Evolutionary conservation across 2,113 vertebrate genomes (phyloP), one percentile per base, ranked within the genome.

Genomic region (Centropus unirufus): DNA sequence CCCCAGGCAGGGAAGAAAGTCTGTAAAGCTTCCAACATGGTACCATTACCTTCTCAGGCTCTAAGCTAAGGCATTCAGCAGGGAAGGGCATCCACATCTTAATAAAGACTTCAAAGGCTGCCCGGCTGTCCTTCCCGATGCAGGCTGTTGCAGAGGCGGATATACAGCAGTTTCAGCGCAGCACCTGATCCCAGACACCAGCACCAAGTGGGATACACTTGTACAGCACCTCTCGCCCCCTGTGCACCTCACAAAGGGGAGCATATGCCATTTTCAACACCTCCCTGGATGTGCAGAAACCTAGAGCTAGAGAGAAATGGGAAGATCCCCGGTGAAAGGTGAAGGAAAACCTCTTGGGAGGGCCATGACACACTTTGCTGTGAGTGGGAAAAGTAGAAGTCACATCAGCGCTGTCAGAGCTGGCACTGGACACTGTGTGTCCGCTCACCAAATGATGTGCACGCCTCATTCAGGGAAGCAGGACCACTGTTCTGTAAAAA

Each of bases 11-110:
- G 32, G 32, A 59, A 55, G 46, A 49, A 61, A 51, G 17, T 21
- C 36, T 3, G 3, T 0, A 0, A 42, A 67, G 42, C 30, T 62
- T 67, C 34, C 1, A 9, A 11, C 4, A 20, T 0, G 0, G 14
- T n/a, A n/a, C 67, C 9, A 5, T 15, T 19, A 49, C 16, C 40
- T 70, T 49, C 40, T 49, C 49, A 57, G 68, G 27, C 75, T 87
- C 44, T 18, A 51, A 49, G 52, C 49, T 64, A 68, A 72, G 34
- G 58, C 40, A 74, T 9, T 4, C 1, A 4, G 44, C 34, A 64
- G 66, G 75, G 58, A 62, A 87, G 40, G 20, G 34, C 49, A 82
- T 19, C 54, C 52, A 40, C 13, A 49, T 7, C 47, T 68, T 49
- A 10, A 54, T 34, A 11, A 84, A 62, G 30, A 55, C 8, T 83